Evolutionary conservation across 2,888 invertebrate genomes (phyloP), one percentile per base, ranked within the genome.

Genomic region (Sphaeridia pumilis): DNA sequence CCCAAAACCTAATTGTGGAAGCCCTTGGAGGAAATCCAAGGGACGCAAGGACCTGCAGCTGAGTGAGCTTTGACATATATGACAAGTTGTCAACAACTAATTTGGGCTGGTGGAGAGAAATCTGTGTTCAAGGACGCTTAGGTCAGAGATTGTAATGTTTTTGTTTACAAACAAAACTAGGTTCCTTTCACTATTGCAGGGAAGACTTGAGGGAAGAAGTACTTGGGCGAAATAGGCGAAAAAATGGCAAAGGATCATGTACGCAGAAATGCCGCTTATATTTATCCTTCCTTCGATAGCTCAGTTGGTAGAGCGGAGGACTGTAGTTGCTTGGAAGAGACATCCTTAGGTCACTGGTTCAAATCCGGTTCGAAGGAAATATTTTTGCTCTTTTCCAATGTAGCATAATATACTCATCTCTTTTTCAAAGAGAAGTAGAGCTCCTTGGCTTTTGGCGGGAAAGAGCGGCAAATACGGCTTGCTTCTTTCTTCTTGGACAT

Each of bases 271-370:
- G n/a, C 3, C 26, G 10, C 3, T 10, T 4, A 2, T 26, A 7
- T 22, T 45, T 27, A 45, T 26, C 45, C 3, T n/a, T 25, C 45
- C 45, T 45, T 45, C 45, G 45, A 45, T 45, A 45, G 45, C 45
- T 45, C 45, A 45, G 45, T 45, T 45, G 45, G 45, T 45, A 45
- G 45, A 45, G 45, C 45, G 45, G 45, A 26, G 45, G 45, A 45
- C 45, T 45, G 45, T 45, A 38, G 38, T 38, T 20, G 38, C 5
- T 14, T 38, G 7, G 4, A 20, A 38, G 20, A 38, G 38, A 17
- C 25, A 45, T 45, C 45, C 45, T 26, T 45, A 45, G 45, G 45
- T 45, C 45, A 22, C 45, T 45, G 45, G 45, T 45, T 45, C 45
- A 45, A 45, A 45, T 45, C 45, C 45, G 45, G 45, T 22, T 45